Conservation (phyloP, 2,113 vertebrate genomes). For the Upupa epops region DNA sequence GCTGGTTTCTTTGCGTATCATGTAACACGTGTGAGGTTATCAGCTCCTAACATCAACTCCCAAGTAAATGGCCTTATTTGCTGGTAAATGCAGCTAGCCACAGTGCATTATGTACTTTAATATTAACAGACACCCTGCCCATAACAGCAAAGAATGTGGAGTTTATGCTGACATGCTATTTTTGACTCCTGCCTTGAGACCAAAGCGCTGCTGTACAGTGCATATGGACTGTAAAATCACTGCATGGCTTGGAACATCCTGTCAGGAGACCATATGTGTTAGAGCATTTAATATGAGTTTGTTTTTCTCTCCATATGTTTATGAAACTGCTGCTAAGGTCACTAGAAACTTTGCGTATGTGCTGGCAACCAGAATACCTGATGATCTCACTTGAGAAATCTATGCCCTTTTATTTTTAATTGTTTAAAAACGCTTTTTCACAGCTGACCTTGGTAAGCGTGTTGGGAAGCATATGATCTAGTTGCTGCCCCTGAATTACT, state of each 20-base stretch:
- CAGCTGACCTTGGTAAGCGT: accelerated
- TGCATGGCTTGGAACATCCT: background rate
- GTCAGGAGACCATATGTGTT: constrained; percentile 32
- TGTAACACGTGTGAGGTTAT: accelerated
- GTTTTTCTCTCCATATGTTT: constrained; percentile 20
- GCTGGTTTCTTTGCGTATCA: accelerated
- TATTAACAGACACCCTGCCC: background rate
- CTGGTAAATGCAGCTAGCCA: background rate
- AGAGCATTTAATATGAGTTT: background rate
- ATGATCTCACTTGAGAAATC: background rate
- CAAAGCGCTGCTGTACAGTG: background rate
- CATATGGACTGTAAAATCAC: constrained; percentile 8
- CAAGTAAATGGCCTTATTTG: accelerated
- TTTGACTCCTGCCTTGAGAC: constrained; percentile 1
- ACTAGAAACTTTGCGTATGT: background rate
- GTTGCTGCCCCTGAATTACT: background rate
- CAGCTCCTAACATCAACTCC: background rate
- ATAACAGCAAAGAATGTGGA: background rate
- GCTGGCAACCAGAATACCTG: background rate
- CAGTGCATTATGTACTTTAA: background rate
- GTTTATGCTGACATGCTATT: background rate
- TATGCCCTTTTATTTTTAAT: background rate
- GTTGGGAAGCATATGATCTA: background rate
- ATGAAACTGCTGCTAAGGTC: constrained; percentile 21
- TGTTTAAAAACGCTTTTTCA: background rate